phyloP scores from a whole-genome alignment of 2,888 invertebrate species.

The Drosophila rubida region DNA sequence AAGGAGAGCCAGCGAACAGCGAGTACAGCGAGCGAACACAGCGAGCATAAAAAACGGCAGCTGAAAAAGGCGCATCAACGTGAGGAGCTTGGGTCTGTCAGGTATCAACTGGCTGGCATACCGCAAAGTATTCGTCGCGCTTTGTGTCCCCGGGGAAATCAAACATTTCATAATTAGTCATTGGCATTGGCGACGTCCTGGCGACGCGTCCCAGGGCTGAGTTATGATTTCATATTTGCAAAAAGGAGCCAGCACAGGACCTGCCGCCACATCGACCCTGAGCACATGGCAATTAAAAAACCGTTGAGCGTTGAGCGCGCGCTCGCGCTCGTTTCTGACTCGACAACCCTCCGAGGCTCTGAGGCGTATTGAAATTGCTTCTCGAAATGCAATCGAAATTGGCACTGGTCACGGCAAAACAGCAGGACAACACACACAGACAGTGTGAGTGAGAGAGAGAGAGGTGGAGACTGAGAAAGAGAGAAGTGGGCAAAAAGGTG shows the following conservation, averaged over 20 bases:
- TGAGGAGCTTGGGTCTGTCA: slow-evolving; percentile 54
- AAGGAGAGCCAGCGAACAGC: slow-evolving; percentile 6
- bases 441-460: background rate
- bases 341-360: slow-evolving; percentile 56
- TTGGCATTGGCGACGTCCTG: slow-evolving; percentile 68
- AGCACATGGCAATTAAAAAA: slow-evolving; percentile 79
- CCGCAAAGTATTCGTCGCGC: slow-evolving; percentile 72
- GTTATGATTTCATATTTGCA: slow-evolving; percentile 63
- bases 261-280: slow-evolving; percentile 36
- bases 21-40: slow-evolving; percentile 13
- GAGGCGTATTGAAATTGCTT: slow-evolving; percentile 77
- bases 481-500: slow-evolving; percentile 11
- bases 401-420: slow-evolving; percentile 53
- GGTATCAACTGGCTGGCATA: slow-evolving; percentile 40
- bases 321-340: slow-evolving; percentile 49
- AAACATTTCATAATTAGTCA: slow-evolving; percentile 84
- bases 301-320: slow-evolving; percentile 44
- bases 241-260: slow-evolving; percentile 10
- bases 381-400: slow-evolving; percentile 75
- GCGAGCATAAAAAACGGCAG: slow-evolving; percentile 16
- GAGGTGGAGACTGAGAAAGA: background rate
- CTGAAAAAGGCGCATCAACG: slow-evolving; percentile 43
- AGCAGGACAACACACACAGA: slow-evolving; percentile 19
- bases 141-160: slow-evolving; percentile 80
- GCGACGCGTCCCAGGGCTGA: slow-evolving; percentile 52